These are phyloP conservation scores for Hanleya hanleyi DNA, from an alignment of 2,888 invertebrate genomes.

Conservation along the genomic window DNA sequence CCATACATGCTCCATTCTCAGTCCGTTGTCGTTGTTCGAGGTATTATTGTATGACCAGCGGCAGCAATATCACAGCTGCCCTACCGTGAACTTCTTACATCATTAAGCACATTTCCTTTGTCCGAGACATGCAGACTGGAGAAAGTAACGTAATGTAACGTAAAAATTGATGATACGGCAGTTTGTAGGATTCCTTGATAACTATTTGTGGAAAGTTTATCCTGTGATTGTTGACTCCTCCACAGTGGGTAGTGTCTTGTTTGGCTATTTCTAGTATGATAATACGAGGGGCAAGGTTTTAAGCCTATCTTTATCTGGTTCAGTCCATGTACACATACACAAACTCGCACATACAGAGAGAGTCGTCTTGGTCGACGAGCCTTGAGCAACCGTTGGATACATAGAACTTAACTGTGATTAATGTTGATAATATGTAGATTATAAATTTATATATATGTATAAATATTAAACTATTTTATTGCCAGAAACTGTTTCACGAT, in stretches of 20 bases:
- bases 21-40: too few relatives aligned
- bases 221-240: conserved; percentile 1
- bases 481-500: background rate
- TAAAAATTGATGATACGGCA: too few relatives aligned
- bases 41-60: too few relatives aligned
- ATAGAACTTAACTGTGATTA: conserved; percentile 6
- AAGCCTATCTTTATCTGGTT: too few relatives aligned
- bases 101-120: conserved; percentile 38
- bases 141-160: background rate
- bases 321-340: background rate
- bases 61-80: too few relatives aligned
- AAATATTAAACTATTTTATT: conserved; percentile 1
- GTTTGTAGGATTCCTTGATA: conserved; percentile 1
- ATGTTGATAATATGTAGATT: conserved; percentile 8
- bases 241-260: conserved; percentile 26
- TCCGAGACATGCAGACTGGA: conserved; percentile 13
- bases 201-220: conserved; percentile 1
- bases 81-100: background rate
- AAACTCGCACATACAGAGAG: background rate
- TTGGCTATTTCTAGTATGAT: conserved; percentile 36
- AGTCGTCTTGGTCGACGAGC: too few relatives aligned
- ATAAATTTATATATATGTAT: conserved; percentile 18
- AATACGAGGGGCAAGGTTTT: conserved; percentile 33
- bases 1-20: too few relatives aligned
- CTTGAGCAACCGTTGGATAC: background rate